Percentiles rank a stretch among this genome's conserved stretches.
Evolutionary conservation across 2,797 vertebrate genomes (phyloP).

Genomic region (Tenualosa thibaudeaui): DNA sequence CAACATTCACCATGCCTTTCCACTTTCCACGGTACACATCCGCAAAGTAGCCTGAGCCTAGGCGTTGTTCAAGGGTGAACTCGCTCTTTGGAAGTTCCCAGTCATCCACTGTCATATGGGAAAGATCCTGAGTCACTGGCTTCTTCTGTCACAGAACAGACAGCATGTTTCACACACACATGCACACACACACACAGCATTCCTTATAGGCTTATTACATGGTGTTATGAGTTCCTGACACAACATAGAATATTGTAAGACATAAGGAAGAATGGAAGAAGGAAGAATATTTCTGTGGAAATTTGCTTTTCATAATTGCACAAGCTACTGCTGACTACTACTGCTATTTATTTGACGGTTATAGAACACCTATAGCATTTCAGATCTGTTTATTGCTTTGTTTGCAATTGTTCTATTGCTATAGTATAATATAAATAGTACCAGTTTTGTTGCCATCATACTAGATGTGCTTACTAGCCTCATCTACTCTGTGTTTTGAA

Average conservation of each 20-base stretch:
- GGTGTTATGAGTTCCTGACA: neutral
- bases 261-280: too few species aligned
- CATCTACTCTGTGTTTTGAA: too few species aligned
- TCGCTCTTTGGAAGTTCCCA: slow-evolving; percentile 69
- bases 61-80: slow-evolving; percentile 60
- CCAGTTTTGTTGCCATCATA: too few species aligned
- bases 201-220: neutral
- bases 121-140: slow-evolving; percentile 57
- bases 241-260: neutral
- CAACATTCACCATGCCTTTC: slow-evolving; percentile 56
- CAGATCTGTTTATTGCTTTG: neutral
- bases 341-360: neutral
- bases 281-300: neutral
- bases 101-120: slow-evolving; percentile 61
- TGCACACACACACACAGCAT: neutral
- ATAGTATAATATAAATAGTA: too few species aligned
- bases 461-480: too few species aligned
- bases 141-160: slow-evolving; percentile 52
- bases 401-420: too few species aligned
- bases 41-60: slow-evolving; percentile 67
- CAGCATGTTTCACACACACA: neutral
- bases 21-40: slow-evolving; percentile 70
- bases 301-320: neutral
- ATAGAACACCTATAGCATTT: neutral
- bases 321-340: too few species aligned